phyloP scores from a whole-genome alignment of 1,140 invertebrate genomes.

The Drosophila sproati region DNA sequence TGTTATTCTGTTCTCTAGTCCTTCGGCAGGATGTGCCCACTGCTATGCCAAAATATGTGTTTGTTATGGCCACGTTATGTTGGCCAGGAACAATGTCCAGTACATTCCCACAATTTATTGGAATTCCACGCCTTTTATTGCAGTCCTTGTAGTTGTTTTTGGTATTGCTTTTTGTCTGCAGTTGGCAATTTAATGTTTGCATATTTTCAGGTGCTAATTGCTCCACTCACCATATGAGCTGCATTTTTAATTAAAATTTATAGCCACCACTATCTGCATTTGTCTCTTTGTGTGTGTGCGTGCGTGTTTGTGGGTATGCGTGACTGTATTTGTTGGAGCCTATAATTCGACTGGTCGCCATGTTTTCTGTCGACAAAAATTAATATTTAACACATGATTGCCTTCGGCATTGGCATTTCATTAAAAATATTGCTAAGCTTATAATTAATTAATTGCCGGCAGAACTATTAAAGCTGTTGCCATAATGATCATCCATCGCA shows the following conservation, averaged over 20 bases:
- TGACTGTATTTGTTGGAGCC: slow-evolving; percentile 22
- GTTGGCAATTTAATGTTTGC: slow-evolving; percentile 83
- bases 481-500: slow-evolving; percentile 21
- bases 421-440: slow-evolving; percentile 84
- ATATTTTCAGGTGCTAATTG: slow-evolving; percentile 85
- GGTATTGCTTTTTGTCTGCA: slow-evolving; percentile 47
- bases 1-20: slow-evolving; percentile 12
- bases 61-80: slow-evolving; percentile 81
- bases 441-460: slow-evolving; percentile 74
- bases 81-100: slow-evolving; percentile 43
- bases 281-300: neutral
- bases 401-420: slow-evolving; percentile 73
- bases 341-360: slow-evolving; percentile 63
- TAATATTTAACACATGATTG: slow-evolving; percentile 84
- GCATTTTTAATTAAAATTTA: slow-evolving; percentile 84
- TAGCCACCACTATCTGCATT: slow-evolving; percentile 39
- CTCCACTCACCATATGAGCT: slow-evolving; percentile 83
- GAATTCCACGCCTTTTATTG: slow-evolving; percentile 60
- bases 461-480: slow-evolving; percentile 50
- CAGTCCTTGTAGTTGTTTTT: slow-evolving; percentile 42
- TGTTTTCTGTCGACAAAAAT: slow-evolving; percentile 76
- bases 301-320: neutral
- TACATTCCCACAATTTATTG: slow-evolving; percentile 55
- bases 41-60: slow-evolving; percentile 83
- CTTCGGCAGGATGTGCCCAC: slow-evolving; percentile 65